Evolutionary conservation across 2,113 vertebrate species (phyloP), one percentile per base, ranked within the genome.

Genomic region (Callithrix jacchus): DNA sequence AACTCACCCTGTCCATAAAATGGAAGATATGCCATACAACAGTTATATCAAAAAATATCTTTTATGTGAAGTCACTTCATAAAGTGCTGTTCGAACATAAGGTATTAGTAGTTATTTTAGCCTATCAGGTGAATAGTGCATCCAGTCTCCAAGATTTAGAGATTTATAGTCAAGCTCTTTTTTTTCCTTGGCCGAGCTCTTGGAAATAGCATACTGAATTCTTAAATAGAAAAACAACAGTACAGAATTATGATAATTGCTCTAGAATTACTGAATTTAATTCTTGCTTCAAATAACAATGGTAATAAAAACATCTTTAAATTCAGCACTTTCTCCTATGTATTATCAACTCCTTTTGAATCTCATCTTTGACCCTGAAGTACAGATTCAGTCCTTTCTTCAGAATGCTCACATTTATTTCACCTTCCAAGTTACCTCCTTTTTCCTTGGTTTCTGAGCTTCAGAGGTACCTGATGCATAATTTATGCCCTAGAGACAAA

Each of bases 401-500:
- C 71, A 37, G 58, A 89, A 80, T 6, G 10, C 18, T 58, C 54
- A 85, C 37, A 54, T 77, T 80, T 74, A 85, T 45, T 17, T 85
- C 74, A 49, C 45, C 64, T 92, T 73, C 37, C 70, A 54, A 94
- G 23, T 89, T 90, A 58, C 68, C 94, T 90, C 96, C 89, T 98
- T 73, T 80, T 80, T 94, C 96, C 3, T 8, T 68, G 92, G 14
- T 91, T 84, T 90, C 95, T 97, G 47, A 95, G 66, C 35, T 82
- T 89, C n/a, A 89, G 49, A 97, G 82, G 90, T 97, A 64, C 90
- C 89, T 25, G 94, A 81, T 96, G 91, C 17, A 95, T 30, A 87
- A 7, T 71, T 97, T 95, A n/a, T 97, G 47, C 92, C 85, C 68
- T 80, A 61, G 45, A 94, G 95, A 97, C 93, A 97, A 96, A 64